Percentiles rank a stretch among this genome's conserved stretches.
These are phyloP conservation scores for Neofelis nebulosa DNA, from an alignment of 2,113 vertebrate genomes.

Conservation along the genomic window DNA sequence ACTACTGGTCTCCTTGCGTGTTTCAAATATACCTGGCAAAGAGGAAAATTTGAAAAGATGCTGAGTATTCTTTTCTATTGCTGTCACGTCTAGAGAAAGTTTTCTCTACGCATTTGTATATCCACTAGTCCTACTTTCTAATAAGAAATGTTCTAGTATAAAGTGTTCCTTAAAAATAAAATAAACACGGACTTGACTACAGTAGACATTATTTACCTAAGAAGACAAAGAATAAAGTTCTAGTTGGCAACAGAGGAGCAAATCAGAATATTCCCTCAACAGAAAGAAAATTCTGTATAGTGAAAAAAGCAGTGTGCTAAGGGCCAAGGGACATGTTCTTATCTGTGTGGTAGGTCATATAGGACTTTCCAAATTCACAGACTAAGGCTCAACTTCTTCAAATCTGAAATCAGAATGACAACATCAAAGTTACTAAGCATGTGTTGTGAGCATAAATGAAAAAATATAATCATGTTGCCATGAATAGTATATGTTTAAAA, in stretches of 20 bases:
- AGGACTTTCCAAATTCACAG: neutral
- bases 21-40: neutral
- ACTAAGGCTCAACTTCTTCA: neutral
- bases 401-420: neutral
- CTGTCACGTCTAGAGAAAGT: neutral
- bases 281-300: neutral
- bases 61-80: neutral
- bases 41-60: neutral
- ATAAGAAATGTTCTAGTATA: neutral
- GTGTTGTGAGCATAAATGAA: neutral
- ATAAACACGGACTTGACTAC: neutral
- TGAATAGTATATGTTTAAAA: neutral
- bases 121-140: neutral
- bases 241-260: neutral
- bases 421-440: neutral
- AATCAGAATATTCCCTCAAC: neutral
- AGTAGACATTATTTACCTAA: neutral
- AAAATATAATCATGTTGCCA: neutral
- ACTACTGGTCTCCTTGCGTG: neutral
- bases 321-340: neutral
- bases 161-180: neutral
- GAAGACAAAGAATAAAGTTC: neutral
- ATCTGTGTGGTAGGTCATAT: neutral
- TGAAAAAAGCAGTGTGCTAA: neutral
- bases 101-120: neutral